These are phyloP conservation scores for Dicentrarchus labrax DNA, from an alignment of 2,113 vertebrate genomes.

Conservation along the genomic window DNA sequence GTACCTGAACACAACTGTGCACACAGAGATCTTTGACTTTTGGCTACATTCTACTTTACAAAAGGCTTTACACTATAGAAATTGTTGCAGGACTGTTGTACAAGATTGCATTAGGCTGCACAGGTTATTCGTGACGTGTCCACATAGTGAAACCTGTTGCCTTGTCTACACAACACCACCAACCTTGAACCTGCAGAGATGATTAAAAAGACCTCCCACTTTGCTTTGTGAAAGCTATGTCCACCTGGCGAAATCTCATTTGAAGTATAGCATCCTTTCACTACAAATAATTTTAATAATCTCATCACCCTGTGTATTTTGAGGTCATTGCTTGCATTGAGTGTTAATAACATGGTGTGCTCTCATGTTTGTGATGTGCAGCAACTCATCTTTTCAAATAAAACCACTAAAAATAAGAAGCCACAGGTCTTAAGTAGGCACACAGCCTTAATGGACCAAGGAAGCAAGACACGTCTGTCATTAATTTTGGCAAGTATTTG, in stretches of 20 bases:
- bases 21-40: not conserved
- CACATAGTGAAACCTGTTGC: not conserved
- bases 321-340: constrained; percentile 37
- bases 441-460: constrained; percentile 18
- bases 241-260: constrained; percentile 26
- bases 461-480: constrained; percentile 17
- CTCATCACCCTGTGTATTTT: constrained; percentile 29
- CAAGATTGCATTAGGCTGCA: constrained; percentile 31
- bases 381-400: constrained; percentile 41
- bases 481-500: constrained; percentile 48
- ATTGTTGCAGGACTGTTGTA: not conserved
- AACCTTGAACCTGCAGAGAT: not conserved
- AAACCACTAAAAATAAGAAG: constrained; percentile 41
- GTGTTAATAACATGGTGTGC: constrained; percentile 44
- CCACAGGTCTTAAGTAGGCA: constrained; percentile 14
- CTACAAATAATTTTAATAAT: constrained; percentile 40
- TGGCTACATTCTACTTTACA: not conserved
- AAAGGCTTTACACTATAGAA: not conserved
- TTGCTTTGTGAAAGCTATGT: not conserved
- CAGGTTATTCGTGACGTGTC: constrained; percentile 5
- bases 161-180: not conserved
- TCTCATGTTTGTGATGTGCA: constrained; percentile 17
- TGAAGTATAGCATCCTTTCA: constrained; percentile 24
- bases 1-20: not conserved
- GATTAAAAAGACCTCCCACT: not conserved